Evolutionary conservation across 2,113 vertebrate species (phyloP).

Genomic region (Gnathonemus echidnorhynchus): DNA sequence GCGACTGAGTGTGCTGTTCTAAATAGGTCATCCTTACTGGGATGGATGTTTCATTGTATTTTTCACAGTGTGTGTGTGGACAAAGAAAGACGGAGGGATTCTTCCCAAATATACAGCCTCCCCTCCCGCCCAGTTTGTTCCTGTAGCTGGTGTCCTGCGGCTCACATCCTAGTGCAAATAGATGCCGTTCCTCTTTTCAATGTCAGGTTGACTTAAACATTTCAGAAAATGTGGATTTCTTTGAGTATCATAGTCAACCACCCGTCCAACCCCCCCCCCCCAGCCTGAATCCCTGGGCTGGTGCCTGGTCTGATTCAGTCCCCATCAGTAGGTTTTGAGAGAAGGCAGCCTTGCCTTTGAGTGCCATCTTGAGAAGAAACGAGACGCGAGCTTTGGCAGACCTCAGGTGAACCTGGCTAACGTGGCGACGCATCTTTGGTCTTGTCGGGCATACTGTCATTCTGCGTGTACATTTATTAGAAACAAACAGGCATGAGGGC

Average conservation of each 20-base stretch:
- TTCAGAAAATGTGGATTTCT: neutral
- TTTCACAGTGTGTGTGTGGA: constrained; percentile 35
- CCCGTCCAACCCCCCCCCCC: too few relatives aligned
- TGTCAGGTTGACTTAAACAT: neutral
- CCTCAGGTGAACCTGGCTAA: neutral
- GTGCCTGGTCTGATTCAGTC: neutral
- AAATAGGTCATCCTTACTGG: constrained; percentile 50
- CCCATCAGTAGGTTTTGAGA: neutral
- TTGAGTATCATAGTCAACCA: neutral
- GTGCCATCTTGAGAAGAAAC: neutral
- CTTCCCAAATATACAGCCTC: constrained; percentile 12
- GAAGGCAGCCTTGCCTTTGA: neutral
- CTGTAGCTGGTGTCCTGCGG: neutral
- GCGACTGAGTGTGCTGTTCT: constrained; percentile 31
- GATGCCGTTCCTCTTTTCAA: neutral
- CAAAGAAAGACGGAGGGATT: neutral
- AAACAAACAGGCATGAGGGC: neutral
- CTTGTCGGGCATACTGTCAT: neutral
- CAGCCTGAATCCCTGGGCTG: neutral
- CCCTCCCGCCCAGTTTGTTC: neutral
- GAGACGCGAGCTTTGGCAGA: neutral
- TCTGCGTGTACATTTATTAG: neutral
- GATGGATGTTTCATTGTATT: constrained; percentile 53
- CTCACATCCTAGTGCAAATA: neutral
- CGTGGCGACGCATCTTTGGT: neutral